phyloP scores from a whole-genome alignment of 2,888 invertebrate species.

The Sialis lutaria region DNA sequence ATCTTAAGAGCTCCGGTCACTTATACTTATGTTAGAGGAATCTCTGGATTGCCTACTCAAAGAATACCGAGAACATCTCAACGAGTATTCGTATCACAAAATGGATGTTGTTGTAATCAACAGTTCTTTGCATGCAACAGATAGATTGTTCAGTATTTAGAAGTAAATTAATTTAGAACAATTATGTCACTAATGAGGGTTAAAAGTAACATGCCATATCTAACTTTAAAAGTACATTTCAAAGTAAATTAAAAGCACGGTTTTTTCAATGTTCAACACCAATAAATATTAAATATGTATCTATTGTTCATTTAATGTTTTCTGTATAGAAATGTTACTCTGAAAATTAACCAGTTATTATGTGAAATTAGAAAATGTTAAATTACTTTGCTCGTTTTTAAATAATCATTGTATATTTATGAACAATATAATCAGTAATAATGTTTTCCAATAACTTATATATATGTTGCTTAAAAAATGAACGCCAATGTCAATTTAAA shows the following conservation, averaged over 20 bases:
- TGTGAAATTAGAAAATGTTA: too few relatives aligned
- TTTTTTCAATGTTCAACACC: neutral
- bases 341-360: too few relatives aligned
- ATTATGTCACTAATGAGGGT: neutral
- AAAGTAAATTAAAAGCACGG: neutral
- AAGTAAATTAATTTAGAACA: neutral
- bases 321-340: too few relatives aligned
- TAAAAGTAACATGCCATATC: neutral
- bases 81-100: neutral
- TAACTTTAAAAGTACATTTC: neutral
- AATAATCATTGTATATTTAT: too few relatives aligned
- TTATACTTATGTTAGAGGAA: conserved; percentile 64
- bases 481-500: too few relatives aligned
- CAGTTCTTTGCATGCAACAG: neutral
- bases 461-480: too few relatives aligned
- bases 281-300: too few relatives aligned
- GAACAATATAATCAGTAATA: too few relatives aligned
- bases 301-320: too few relatives aligned
- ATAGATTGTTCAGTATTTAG: neutral
- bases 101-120: conserved; percentile 2
- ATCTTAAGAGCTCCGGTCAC: conserved; percentile 62
- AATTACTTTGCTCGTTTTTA: too few relatives aligned
- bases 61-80: conserved; percentile 43
- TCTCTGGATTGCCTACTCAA: conserved; percentile 68
- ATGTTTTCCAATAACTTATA: too few relatives aligned